Evolutionary conservation across 92 coral and sea anemone genomes (phyloP), one percentile per base, ranked within the genome.

Genomic region (Siderastrea siderea): DNA sequence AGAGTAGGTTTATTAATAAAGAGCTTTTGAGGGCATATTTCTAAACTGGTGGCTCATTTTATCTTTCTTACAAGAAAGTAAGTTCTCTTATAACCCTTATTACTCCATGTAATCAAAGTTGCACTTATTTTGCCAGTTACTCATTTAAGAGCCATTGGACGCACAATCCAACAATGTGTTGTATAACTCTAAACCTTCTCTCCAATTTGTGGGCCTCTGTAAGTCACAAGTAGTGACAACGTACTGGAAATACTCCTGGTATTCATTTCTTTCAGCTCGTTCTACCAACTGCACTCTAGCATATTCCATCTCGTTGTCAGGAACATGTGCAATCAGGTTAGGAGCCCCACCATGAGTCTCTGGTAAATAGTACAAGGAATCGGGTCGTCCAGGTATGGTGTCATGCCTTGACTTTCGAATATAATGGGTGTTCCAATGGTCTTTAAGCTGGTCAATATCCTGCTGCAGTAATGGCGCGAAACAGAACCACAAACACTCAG

Each of bases 391-490:
- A 73, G 87, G 71, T 13, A 94, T 38, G 57, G 93, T 93, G 69
- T 93, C 96, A 82, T 93, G 87, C 75, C 96, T 86, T 71, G 90
- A 93, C 75, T 78, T 80, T 50, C 90, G 84, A 38, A 89, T 89
- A 47, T 93, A 93, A 86, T 89, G 93, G 54, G 93, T 86, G 78
- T 93, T 93, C 96, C 96, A 93, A 71, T 93, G 93, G 62, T 86
- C 87, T 82, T 93, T 93, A 0, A 88, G 75, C 68, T 73, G 50
- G 6, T 88, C 61, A 10, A 89, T 11, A 75, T 89, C 89, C 72
- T 89, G 49, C 77, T 89, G 93, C 54, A 89, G 62, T 45, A 78
- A 71, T 5, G 68, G 74, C 44, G 86, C 87, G 78, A 89, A 89
- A 77, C 85, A 89, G 84, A 89, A 83, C 89, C 89, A 89, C 77